These are phyloP conservation scores for Colostygia pectinataria DNA, from an alignment of 2,888 invertebrate species.

Conservation along the genomic window DNA sequence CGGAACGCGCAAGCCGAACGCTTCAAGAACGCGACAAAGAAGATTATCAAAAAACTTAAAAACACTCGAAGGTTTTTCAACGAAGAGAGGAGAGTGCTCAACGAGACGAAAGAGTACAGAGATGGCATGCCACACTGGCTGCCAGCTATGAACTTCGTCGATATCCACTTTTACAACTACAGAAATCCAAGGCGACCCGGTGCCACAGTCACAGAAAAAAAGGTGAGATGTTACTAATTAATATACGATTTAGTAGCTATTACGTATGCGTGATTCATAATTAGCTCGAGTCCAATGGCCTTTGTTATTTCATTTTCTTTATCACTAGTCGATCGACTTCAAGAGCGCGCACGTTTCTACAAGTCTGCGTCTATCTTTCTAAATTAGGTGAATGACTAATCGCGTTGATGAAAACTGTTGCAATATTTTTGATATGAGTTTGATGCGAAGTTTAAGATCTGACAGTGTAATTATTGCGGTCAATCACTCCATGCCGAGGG, in stretches of 20 bases:
- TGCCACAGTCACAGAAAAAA: conserved; percentile 59
- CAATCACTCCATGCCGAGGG: conserved; percentile 65
- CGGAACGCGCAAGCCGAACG: conserved; percentile 52
- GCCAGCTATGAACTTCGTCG: conserved; percentile 71
- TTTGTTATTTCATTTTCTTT: conserved; percentile 34
- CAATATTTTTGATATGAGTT: conserved; percentile 37
- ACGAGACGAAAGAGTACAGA: conserved; percentile 62
- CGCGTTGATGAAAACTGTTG: conserved; percentile 25
- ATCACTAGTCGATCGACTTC: conserved; percentile 35
- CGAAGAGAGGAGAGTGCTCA: conserved; percentile 56
- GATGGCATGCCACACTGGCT: conserved; percentile 71
- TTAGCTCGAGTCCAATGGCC: conserved; percentile 36
- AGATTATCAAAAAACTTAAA: conserved; percentile 64
- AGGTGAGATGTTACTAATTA: conserved; percentile 53
- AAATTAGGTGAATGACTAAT: conserved; percentile 34
- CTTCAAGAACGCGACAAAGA: conserved; percentile 61
- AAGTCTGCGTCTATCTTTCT: conserved; percentile 37
- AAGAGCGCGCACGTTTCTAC: conserved; percentile 37
- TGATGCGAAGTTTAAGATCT: conserved; percentile 60
- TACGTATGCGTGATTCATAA: conserved; percentile 37
- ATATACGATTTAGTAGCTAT: conserved; percentile 23
- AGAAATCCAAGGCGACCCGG: conserved; percentile 48
- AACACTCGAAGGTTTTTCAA: conserved; percentile 65
- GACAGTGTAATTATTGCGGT: conserved; percentile 73
- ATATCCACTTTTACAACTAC: conserved; percentile 66